Base-by-base conservation (phyloP, 64 coral and sea anemone genomes). In the Montipora cactus region DNA sequence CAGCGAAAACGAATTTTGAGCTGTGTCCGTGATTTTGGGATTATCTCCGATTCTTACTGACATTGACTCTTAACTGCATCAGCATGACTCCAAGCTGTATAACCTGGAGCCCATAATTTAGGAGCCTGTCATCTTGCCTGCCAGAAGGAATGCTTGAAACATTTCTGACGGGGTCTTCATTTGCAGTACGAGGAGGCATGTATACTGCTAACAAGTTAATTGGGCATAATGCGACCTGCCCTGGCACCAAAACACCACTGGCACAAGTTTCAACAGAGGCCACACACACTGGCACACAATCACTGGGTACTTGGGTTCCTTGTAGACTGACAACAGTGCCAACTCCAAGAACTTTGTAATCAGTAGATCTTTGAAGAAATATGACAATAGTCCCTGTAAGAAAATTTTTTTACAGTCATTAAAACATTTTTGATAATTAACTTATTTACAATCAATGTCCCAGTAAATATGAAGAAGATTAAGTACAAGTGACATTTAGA, bases 271-370 rank as follows among this genome's bases (percentile, higher is more conserved):
- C 88, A 78, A 70, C 64, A 45, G 77, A 91, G 61, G 21, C 49
- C 47, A 91, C 44, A 71, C 64, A 66, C 15, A 90, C 89, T 67
- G 89, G 75, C 37, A 80, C 58, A 53, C 79, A 58, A 59, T 80
- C 78, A 79, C 67, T 59, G 79, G 89, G 89, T 68, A 90, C 57
- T 81, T 79, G 89, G 28, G 62, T 66, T 75, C 51, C 66, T 44
- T 58, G 79, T 69, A 72, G 16, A 18, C 68, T 21, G 28, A 70
- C 72, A 49, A 93, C 79, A 47, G 68, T 93, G 12, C 91, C 81
- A 87, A 93, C 91, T 78, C 79, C 91, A 7, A 93, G 67, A 76
- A 93, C 81, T 93, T 93, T 55, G 74, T 78, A 86, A 50, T 78
- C 71, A 23, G 44, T 70, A 77, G 49, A 61, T 62, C 48, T 77